A percentile compares a stretch with the other conserved stretches of the same genome.
phyloP scores from a whole-genome alignment of 1,140 invertebrate genomes.

The Aphis gossypii region DNA sequence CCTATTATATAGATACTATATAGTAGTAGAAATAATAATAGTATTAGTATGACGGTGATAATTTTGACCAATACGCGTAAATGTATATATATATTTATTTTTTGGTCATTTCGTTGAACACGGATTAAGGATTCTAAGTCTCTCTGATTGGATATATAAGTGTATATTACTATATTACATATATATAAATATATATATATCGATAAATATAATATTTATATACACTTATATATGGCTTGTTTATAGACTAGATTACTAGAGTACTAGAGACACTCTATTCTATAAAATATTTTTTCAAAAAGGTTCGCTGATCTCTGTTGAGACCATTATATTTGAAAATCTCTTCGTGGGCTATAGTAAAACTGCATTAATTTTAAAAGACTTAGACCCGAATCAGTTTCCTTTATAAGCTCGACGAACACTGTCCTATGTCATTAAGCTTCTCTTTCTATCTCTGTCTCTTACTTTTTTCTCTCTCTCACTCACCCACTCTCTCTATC shows the following conservation, averaged over 20 bases:
- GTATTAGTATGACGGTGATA: neutral
- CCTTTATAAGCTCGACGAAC: slow-evolving; percentile 37
- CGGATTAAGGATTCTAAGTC: neutral
- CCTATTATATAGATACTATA: no score
- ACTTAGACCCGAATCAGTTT: slow-evolving; percentile 24
- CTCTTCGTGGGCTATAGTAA: neutral
- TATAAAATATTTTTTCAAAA: slow-evolving; percentile 7
- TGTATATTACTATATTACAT: neutral
- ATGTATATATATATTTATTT: neutral
- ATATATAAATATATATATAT: neutral
- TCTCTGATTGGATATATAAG: neutral
- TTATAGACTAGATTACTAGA: slow-evolving; percentile 11
- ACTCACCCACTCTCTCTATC: neutral
- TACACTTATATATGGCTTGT: neutral
- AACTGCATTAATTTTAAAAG: slow-evolving; percentile 48
- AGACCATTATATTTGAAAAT: slow-evolving; percentile 15
- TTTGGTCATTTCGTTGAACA: neutral
- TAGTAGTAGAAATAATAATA: neutral
- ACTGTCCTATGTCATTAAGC: slow-evolving; percentile 39
- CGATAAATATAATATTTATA: neutral
- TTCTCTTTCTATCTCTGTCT: neutral
- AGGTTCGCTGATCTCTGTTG: neutral
- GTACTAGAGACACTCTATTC: neutral
- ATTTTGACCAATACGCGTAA: neutral
- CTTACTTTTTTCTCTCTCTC: neutral